Percentiles rank a stretch among this genome's conserved stretches.
Evolutionary conservation across 92 coral and sea anemone genomes (phyloP).

Genomic region (Anthopleura xanthogrammica): DNA sequence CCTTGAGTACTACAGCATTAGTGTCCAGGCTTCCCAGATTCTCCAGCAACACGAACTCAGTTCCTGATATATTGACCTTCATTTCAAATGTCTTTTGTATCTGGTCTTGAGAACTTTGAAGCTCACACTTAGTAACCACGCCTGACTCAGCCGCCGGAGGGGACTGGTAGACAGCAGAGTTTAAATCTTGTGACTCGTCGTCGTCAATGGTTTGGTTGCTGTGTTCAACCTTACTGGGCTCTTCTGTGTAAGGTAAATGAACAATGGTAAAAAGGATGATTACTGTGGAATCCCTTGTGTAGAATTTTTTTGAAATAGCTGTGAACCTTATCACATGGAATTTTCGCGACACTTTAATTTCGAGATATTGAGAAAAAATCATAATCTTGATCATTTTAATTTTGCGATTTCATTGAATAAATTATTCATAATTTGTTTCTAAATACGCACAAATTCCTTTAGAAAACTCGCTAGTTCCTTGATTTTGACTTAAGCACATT

Average conservation of each 20-base stretch:
- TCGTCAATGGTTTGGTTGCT: slow-evolving; percentile 7
- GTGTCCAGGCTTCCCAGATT: slow-evolving; percentile 79
- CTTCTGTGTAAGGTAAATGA: not conserved
- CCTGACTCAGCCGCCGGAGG: slow-evolving; percentile 71
- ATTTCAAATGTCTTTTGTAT: slow-evolving; percentile 88
- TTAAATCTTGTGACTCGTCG: not conserved
- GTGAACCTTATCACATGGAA: too few relatives aligned
- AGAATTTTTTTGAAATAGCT: too few relatives aligned
- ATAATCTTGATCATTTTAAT: too few relatives aligned
- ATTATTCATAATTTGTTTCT: too few relatives aligned
- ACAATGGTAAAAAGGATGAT: not conserved
- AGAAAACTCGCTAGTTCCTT: too few relatives aligned
- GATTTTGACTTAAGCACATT: too few relatives aligned
- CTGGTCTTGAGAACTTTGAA: slow-evolving; percentile 57
- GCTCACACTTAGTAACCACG: slow-evolving; percentile 71
- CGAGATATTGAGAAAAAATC: too few relatives aligned
- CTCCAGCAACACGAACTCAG: slow-evolving; percentile 93
- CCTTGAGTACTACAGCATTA: slow-evolving; percentile 92
- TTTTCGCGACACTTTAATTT: too few relatives aligned
- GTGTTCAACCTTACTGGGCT: slow-evolving; percentile 16
- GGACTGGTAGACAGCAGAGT: slow-evolving; percentile 19
- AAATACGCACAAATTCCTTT: too few relatives aligned
- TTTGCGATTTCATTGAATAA: too few relatives aligned
- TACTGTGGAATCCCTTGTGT: too few relatives aligned
- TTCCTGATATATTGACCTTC: slow-evolving; percentile 96